Percentiles rank a stretch among this genome's conserved stretches.
Conservation (phyloP, 2,797 vertebrate genomes). For the Todus mexicanus region DNA sequence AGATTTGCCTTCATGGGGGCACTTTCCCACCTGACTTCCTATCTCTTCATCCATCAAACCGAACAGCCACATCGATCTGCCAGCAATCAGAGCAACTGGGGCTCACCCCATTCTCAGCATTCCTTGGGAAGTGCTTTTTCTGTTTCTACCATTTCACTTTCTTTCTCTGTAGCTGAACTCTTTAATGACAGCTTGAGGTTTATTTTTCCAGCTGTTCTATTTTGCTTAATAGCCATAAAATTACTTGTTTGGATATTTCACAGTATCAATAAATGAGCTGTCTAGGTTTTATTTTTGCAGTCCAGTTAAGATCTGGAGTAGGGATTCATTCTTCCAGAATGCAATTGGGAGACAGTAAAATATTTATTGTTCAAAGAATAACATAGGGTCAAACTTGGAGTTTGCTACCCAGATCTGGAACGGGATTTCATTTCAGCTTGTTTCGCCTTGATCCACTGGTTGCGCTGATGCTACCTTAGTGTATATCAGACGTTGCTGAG, state of each 20-base stretch:
- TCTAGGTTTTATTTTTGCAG: slow-evolving; percentile 32
- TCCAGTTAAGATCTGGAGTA: slow-evolving; percentile 16
- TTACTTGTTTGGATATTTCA: slow-evolving; percentile 47
- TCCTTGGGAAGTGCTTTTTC: not conserved
- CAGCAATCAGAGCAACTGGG: not conserved
- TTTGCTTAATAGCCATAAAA: slow-evolving; percentile 57
- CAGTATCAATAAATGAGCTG: slow-evolving; percentile 53
- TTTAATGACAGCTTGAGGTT: slow-evolving; percentile 29
- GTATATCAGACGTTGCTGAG: not conserved
- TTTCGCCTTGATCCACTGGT: not conserved
- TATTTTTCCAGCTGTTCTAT: slow-evolving; percentile 64
- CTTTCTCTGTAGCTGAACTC: slow-evolving; percentile 9
- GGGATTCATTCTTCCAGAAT: not conserved
- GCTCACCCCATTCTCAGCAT: not conserved
- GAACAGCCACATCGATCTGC: not conserved
- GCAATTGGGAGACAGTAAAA: not conserved
- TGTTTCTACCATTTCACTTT: slow-evolving; percentile 5
- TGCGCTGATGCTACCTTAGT: not conserved
- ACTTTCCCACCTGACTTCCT: slow-evolving; percentile 45
- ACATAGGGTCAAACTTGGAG: not conserved
- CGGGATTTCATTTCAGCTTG: not conserved
- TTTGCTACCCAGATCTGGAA: not conserved
- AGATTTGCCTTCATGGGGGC: slow-evolving; percentile 2
- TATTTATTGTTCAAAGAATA: slow-evolving; percentile 17
- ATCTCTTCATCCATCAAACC: not conserved